Conservation (phyloP, 1,140 invertebrate genomes). For the Heliothis virescens region DNA sequence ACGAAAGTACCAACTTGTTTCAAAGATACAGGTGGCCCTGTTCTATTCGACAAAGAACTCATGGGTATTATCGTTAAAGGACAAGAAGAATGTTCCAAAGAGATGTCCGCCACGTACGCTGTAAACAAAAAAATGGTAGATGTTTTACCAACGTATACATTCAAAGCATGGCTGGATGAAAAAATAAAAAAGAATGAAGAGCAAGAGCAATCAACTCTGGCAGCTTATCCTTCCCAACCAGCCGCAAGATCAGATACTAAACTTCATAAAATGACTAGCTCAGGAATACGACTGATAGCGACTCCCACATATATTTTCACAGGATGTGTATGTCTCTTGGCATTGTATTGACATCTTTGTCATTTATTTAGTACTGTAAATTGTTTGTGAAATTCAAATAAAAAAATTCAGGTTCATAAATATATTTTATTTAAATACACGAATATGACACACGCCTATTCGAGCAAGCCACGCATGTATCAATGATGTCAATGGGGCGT, state of each 20-base stretch:
- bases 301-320: constrained; percentile 8
- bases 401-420: not conserved
- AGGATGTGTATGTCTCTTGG: constrained; percentile 17
- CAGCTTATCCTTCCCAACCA: constrained; percentile 55
- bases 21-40: constrained; percentile 76
- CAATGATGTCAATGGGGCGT: too few relatives aligned
- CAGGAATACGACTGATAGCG: not conserved
- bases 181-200: constrained; percentile 67
- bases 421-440: not conserved
- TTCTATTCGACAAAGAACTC: constrained; percentile 72
- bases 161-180: constrained; percentile 77
- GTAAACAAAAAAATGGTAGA: constrained; percentile 72
- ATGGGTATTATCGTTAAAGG: constrained; percentile 71
- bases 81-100: constrained; percentile 69
- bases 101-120: constrained; percentile 71
- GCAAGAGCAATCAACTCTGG: constrained; percentile 43
- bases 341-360: constrained; percentile 9
- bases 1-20: constrained; percentile 77
- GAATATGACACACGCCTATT: too few relatives aligned
- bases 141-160: constrained; percentile 67
- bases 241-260: not conserved
- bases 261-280: constrained; percentile 47
- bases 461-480: too few relatives aligned
- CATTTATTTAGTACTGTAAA: constrained; percentile 15
- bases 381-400: constrained; percentile 27